Base-by-base conservation (phyloP, 2,113 vertebrate genomes). In the Rynchops niger region DNA sequence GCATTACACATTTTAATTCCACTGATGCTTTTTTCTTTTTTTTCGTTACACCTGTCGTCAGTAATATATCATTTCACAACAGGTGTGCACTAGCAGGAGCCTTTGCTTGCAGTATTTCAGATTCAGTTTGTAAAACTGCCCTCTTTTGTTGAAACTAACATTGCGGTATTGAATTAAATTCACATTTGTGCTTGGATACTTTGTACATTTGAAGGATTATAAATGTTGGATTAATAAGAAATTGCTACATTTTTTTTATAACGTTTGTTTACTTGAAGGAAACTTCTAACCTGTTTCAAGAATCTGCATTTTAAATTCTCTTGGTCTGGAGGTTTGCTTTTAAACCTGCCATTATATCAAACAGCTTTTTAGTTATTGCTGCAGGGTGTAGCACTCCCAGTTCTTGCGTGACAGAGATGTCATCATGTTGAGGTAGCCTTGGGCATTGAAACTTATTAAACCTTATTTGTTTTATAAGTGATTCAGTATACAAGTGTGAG, bases 381-480 rank as follows among this genome's bases (percentile, higher is more conserved):
- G 96, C 86, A 97, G 97, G 97, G 97, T 76, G 88, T 91, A 98
- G 95, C 97, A 97, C 97, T 96, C 96, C 95, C 96, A 91, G 83
- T 95, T 97, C 94, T 98, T 98, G 97, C 97, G 93, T 98, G 98
- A 97, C 97, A 97, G 95, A 93, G 93, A 97, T 98, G 98, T 97
- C 97, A 96, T 98, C 96, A 97, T 94, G 92, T 97, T 96, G 93
- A 94, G 94, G 96, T 98, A 97, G 97, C 97, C 97, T 95, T 94
- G 93, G 95, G 97, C 96, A 93, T 36, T 96, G 95, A 97, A 97
- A 98, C 98, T 97, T 97, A 97, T 96, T 97, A 97, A 97, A 98
- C 93, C 96, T 93, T 97, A 96, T 96, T 98, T 98, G 95, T 96
- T 97, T 97, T 97, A 98, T 97, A 97, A 97, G 95, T 96, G 95